Evolutionary conservation across 2,888 invertebrate species (phyloP).

Genomic region (Drosophila lutescens): DNA sequence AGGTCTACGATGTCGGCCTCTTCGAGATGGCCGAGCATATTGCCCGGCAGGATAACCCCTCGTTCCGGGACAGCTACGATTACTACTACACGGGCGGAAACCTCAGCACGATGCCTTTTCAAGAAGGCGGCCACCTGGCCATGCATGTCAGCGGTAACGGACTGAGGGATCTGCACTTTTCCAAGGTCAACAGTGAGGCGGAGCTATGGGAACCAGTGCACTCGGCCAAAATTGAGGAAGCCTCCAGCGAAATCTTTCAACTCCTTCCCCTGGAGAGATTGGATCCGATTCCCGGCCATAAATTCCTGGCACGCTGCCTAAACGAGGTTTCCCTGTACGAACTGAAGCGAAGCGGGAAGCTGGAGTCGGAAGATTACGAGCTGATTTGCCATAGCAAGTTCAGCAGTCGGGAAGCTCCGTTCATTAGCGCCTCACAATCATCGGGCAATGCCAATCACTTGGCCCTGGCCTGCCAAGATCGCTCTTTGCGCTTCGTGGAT

Average conservation of each 20-base stretch:
- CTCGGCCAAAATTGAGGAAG: conserved; percentile 8
- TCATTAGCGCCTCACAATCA: conserved; percentile 79
- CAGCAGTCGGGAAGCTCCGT: conserved; percentile 54
- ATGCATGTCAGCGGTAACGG: conserved; percentile 71
- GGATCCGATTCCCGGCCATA: conserved; percentile 49
- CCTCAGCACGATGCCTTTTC: conserved; percentile 55
- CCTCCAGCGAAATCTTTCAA: conserved; percentile 78
- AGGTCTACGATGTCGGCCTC: conserved; percentile 32
- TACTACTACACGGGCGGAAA: conserved; percentile 83
- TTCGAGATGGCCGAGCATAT: conserved; percentile 62
- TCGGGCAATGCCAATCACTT: conserved; percentile 51
- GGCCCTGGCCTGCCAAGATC: conserved; percentile 76
- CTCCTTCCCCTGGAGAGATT: conserved; percentile 54
- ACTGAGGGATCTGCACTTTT: conserved; percentile 52
- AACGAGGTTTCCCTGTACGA: conserved; percentile 68
- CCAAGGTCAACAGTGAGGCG: conserved; percentile 48
- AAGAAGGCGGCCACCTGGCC: conserved; percentile 37
- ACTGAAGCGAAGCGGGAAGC: conserved; percentile 39
- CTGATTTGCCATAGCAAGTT: conserved; percentile 44
- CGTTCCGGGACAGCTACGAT: conserved; percentile 80
- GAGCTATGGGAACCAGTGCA: conserved; percentile 47
- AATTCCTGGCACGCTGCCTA: conserved; percentile 67
- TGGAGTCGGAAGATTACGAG: conserved; percentile 41
- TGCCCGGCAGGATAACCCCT: conserved; percentile 60
- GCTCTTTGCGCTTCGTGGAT: conserved; percentile 68